Base-by-base conservation (phyloP, 2,113 vertebrate species). In the Vicugna pacos region DNA sequence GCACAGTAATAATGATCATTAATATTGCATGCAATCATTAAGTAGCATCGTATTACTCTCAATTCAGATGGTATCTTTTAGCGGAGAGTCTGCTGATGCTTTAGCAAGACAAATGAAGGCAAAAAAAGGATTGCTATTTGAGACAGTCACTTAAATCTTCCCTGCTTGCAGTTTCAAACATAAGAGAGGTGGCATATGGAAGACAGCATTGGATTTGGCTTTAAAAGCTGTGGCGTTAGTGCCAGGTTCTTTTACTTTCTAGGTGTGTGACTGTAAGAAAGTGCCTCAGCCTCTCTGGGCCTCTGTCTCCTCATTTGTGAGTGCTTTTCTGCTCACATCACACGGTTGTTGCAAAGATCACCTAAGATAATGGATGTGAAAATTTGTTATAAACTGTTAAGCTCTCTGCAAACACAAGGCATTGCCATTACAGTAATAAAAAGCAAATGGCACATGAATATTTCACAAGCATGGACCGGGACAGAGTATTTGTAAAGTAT, bases 391-490 rank as follows among this genome's bases (percentile, higher is more conserved):
- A 93, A 94, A 92, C 62, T 94, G 56, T 95, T 97, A 94, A 93
- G 82, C 87, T 94, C 96, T 97, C 92, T 76, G 48, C 52, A 95
- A 97, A 97, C 75, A 96, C 46, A 72, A 89, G 52, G n/a, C 73
- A 92, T n/a, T 67, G 69, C 52, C 60, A 87, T 92, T 93, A 93
- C 24, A 82, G 24, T 95, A 89, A 97, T 94, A 95, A 85, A 97
- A 97, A 92, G 83, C 54, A 97, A 97, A 97, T 52, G 75, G 38
- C 60, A 94, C 60, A 94, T 92, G 90, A 96, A 97, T 97, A 97
- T 96, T 94, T 97, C 85, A 97, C 80, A 81, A 93, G 89, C 20
- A n/a, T n/a, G 56, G 30, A 88, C 94, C 88, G 87, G 88, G 80
- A 81, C 75, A 72, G 83, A 92, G 95, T 80, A 96, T 75, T 81